Conservation (phyloP, 2,888 invertebrate genomes). For the Polydrusus pterygomalis region DNA sequence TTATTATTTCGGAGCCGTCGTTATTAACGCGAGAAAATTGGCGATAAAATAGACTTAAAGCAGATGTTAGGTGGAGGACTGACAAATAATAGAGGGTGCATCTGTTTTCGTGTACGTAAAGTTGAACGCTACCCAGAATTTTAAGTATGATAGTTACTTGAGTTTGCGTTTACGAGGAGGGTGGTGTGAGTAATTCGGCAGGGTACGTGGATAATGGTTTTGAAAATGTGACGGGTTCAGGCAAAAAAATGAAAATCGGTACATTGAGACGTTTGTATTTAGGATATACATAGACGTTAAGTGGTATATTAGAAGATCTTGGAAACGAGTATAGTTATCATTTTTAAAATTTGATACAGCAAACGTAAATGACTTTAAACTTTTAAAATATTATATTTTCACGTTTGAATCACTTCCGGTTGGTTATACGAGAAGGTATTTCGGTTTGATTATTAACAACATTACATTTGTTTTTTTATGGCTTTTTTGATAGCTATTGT, state of each 20-base stretch:
- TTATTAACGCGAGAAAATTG: constrained; percentile 26
- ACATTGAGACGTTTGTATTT: no score
- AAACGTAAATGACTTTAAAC: no score
- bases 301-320: no score
- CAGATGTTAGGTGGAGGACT: constrained; percentile 25
- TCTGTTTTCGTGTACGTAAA: background rate
- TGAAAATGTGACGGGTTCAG: background rate
- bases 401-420: no score
- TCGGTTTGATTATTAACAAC: no score
- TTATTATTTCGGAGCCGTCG: constrained; percentile 3
- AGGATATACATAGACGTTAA: no score
- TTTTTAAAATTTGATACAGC: no score
- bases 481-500: no score
- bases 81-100: constrained; percentile 15
- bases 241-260: background rate
- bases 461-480: no score
- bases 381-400: no score
- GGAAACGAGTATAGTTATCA: no score
- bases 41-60: constrained; percentile 27
- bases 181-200: background rate
- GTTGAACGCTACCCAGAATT: background rate
- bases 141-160: background rate
- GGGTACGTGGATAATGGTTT: background rate
- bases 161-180: background rate
- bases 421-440: no score